phyloP scores from a whole-genome alignment of 2,797 vertebrate species.

The Cryptoblepharus egeriae region DNA sequence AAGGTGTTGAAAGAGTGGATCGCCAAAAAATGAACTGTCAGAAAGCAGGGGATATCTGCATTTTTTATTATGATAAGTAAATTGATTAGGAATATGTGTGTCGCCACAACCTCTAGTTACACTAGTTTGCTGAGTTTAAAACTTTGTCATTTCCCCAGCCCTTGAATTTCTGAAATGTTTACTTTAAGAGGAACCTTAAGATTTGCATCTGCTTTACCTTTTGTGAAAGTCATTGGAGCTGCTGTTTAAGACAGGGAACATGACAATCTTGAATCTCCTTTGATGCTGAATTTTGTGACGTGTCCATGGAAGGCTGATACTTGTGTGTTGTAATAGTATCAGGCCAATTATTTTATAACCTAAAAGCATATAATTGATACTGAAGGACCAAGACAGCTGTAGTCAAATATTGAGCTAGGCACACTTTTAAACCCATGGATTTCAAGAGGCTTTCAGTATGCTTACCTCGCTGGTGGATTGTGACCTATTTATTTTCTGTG shows the following conservation, averaged over 20 bases:
- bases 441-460: neutral
- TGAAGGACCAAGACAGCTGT: neutral
- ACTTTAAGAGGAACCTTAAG: neutral
- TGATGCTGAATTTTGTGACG: neutral
- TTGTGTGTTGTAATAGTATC: neutral
- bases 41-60: too few species aligned
- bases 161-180: neutral
- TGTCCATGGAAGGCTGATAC: slow-evolving; percentile 3
- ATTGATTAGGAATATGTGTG: too few species aligned
- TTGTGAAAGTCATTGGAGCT: neutral
- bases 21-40: too few species aligned
- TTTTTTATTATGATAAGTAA: neutral
- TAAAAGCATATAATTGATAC: neutral
- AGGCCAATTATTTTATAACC: neutral
- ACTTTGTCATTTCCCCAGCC: neutral
- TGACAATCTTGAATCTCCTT: neutral
- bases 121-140: neutral
- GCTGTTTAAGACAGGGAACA: neutral
- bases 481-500: slow-evolving; percentile 11
- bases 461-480: neutral
- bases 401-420: neutral
- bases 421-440: neutral
- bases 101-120: neutral
- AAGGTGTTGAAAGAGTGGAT: too few species aligned
- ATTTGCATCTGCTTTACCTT: neutral